phyloP scores from a whole-genome alignment of 2,113 vertebrate species.

The Microtus richardsoni region DNA sequence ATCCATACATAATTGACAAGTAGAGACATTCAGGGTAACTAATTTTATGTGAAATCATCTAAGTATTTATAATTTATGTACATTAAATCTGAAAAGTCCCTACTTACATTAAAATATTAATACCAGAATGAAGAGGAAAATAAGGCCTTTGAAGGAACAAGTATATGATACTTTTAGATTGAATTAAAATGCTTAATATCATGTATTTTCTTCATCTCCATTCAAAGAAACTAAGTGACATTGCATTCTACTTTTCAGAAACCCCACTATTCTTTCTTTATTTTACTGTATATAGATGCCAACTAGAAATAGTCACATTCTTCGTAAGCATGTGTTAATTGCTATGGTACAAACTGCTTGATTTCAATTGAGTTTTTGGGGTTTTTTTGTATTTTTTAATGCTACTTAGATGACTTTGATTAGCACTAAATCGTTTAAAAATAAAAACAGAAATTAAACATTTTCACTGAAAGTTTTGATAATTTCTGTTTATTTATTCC shows the following conservation, averaged over 20 bases:
- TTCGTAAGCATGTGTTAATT: slow-evolving; percentile 55
- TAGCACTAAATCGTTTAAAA: slow-evolving; percentile 31
- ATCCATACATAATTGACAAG: background rate
- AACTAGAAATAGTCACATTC: slow-evolving; percentile 72
- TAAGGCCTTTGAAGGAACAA: background rate
- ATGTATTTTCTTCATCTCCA: slow-evolving; percentile 41
- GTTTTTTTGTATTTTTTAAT: slow-evolving; percentile 9
- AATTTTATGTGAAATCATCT: background rate
- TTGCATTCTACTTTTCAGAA: slow-evolving; percentile 53
- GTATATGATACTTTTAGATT: background rate
- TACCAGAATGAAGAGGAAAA: background rate
- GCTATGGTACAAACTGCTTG: background rate
- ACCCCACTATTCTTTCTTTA: slow-evolving; percentile 46
- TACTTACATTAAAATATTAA: background rate
- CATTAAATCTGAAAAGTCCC: background rate
- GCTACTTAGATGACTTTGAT: slow-evolving; percentile 29
- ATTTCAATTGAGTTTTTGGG: background rate
- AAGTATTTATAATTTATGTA: slow-evolving; percentile 31
- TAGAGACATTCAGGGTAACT: background rate
- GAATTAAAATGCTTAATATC: slow-evolving; percentile 50
- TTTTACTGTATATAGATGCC: slow-evolving; percentile 72
- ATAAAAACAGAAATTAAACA: background rate
- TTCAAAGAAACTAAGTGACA: slow-evolving; percentile 22
- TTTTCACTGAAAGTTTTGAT: background rate
- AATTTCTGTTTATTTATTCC: background rate